Conservation (phyloP, 2,113 vertebrate genomes). For the Pelobates fuscus region DNA sequence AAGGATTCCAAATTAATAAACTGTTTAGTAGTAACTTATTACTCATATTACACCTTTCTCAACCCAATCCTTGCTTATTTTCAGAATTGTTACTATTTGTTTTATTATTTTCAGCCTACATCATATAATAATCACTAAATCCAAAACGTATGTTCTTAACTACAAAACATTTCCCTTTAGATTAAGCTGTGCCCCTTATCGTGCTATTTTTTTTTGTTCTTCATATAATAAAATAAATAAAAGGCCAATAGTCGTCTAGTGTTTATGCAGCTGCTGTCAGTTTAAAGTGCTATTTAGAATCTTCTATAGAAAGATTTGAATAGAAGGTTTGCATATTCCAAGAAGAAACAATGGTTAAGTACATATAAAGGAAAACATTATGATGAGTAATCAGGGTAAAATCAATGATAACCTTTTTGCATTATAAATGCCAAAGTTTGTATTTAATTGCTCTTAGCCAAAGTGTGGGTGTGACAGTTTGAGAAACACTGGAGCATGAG, state of each 20-base stretch:
- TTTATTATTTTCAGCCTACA: no score
- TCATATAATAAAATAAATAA: no score
- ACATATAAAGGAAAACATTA: constrained; percentile 58
- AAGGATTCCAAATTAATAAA: no score
- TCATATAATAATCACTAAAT: no score
- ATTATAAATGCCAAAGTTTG: constrained; percentile 63
- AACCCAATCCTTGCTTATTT: no score
- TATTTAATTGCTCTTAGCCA: constrained; percentile 60
- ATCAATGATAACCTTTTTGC: constrained; percentile 65
- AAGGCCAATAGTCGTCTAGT: background rate
- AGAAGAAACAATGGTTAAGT: constrained; percentile 66
- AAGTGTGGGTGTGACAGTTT: constrained; percentile 59
- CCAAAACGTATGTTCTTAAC: no score
- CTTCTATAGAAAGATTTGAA: constrained; percentile 53
- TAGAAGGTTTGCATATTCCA: constrained; percentile 65
- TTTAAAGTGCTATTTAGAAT: constrained; percentile 54
- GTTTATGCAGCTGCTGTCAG: constrained; percentile 66
- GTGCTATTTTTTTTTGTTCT: no score
- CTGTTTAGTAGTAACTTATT: no score
- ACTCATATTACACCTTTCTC: no score
- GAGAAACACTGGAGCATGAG: constrained; percentile 37
- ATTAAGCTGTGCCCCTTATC: no score
- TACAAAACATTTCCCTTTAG: no score
- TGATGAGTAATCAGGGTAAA: constrained; percentile 66
- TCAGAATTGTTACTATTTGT: no score